Base-by-base conservation (phyloP, 2,797 vertebrate species). In the Eulemur mongoz region DNA sequence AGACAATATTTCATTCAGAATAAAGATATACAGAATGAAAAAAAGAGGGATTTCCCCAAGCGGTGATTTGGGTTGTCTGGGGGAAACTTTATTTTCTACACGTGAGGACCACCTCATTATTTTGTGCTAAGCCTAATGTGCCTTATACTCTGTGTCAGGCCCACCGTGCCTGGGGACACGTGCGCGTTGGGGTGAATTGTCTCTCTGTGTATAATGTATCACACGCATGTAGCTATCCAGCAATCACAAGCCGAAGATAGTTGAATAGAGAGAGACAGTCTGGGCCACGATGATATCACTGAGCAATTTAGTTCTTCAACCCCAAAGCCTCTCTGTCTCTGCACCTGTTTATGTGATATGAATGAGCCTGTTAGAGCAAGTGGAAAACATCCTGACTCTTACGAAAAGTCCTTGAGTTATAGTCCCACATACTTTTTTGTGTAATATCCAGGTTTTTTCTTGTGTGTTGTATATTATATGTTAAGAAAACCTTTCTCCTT, bases 101-200 rank as follows among this genome's bases (percentile, higher is more conserved):
- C 9, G 69, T 27, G 48, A 80, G 30, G 25, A 67, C 4, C 3
- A 48, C 32, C n/a, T 50, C 38, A 67, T 57, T 22, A 35, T 40
- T 69, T 13, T 35, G 63, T 48, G 63, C 63, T 23, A 20, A 84
- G 13, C 7, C 22, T 65, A 22, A 40, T 7, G 45, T 50, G 35
- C 43, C 4, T 38, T 30, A 50, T 69, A 67, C 14, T 22, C 30
- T n/a, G 2, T 35, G 27, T 40, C 38, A 50, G 76, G 15, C n/a
- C 45, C 61, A 3, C 32, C 4, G 1, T 45, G 48, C 23, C 57
- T 75, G 14, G 83, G 20, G 15, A 32, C 13, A 50, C 18, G 27
- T 4, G 32, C 0, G 11, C 6, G 35, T 2, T 1, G 20, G 4
- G 20, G 43, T 48, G 35, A 57, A 40, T 2, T 6, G 15, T n/a